phyloP scores from a whole-genome alignment of 2,888 invertebrate species.

The Tridacna gigas region DNA sequence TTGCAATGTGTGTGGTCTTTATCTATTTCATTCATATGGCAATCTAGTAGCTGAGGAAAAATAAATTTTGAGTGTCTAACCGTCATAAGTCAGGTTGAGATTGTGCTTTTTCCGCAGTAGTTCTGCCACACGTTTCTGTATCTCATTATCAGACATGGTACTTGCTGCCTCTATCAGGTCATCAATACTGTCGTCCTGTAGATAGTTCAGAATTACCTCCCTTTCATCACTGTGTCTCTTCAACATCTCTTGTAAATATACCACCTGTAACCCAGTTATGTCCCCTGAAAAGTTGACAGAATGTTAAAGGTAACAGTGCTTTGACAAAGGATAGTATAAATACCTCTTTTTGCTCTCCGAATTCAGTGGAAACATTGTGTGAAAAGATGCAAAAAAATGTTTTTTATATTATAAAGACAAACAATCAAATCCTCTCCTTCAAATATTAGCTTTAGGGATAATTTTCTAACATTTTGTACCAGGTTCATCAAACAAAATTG shows the following conservation, averaged over 20 bases:
- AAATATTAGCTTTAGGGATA: no score
- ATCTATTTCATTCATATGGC: no score
- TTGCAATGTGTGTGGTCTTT: no score
- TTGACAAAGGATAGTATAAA: not conserved
- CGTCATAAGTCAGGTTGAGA: slow-evolving; percentile 72
- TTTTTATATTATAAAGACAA: not conserved
- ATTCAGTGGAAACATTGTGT: not conserved
- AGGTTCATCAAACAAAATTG: no score
- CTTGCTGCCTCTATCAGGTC: slow-evolving; percentile 80
- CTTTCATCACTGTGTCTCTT: slow-evolving; percentile 81
- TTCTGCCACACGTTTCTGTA: slow-evolving; percentile 83
- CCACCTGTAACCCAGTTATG: slow-evolving; percentile 72
- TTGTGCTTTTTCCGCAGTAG: slow-evolving; percentile 73
- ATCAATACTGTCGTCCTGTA: slow-evolving; percentile 81
- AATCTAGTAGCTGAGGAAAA: no score
- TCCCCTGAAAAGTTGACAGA: slow-evolving; percentile 64
- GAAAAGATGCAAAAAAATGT: not conserved
- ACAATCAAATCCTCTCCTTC: no score
- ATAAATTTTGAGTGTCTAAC: slow-evolving; percentile 46
- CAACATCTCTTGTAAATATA: slow-evolving; percentile 74
- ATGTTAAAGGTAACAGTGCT: not conserved
- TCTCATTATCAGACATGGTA: slow-evolving; percentile 81
- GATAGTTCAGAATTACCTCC: slow-evolving; percentile 80
- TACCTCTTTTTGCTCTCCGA: no score
- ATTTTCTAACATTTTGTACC: no score